Evolutionary conservation across 2,888 invertebrate species (phyloP), one percentile per base, ranked within the genome.

Genomic region (Troides helena): DNA sequence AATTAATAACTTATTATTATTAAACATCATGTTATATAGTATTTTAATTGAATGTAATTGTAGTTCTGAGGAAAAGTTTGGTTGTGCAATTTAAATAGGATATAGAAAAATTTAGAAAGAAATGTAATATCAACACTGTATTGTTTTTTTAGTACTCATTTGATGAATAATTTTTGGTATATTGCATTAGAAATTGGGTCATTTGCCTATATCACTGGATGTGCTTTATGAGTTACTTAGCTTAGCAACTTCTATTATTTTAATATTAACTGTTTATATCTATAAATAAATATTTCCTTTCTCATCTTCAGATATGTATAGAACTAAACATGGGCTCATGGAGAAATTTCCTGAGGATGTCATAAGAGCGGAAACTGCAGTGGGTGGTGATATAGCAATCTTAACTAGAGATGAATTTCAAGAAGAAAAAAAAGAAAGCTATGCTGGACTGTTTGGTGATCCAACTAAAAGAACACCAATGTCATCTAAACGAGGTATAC

Each of bases 261-360:
- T 53, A 5, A 53, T n/a, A n/a, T n/a, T 18, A 53, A n/a, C n/a
- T n/a, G 4, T 53, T n/a, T n/a, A 17, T 50, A 17, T 14, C 6
- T 53, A n/a, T n/a, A 18, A 18, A 6, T n/a, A 53, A 53, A 53
- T 58, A n/a, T 23, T 58, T 58, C 23, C n/a, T 23, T 23, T 21
- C 23, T 12, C 6, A 23, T n/a, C 88, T 86, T 7, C 82, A 95
- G 95, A 94, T 80, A 90, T 94, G 86, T 94, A 89, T 78, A 90
- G 95, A 77, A 90, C 93, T 23, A 96, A 95, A 82, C 93, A 93
- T 78, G 94, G 94, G 58, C 76, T 65, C 43, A 96, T 97, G 95
- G 95, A 95, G 74, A 97, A 97, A 84, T 97, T 97, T 87, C 96
- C 96, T 0, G 94, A 94, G 62, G 97, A 97, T 86, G 94, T 97